Evolutionary conservation across 35 echinoderm and acorn worm species (phyloP).

Genomic region (Heliocidaris tuberculata): DNA sequence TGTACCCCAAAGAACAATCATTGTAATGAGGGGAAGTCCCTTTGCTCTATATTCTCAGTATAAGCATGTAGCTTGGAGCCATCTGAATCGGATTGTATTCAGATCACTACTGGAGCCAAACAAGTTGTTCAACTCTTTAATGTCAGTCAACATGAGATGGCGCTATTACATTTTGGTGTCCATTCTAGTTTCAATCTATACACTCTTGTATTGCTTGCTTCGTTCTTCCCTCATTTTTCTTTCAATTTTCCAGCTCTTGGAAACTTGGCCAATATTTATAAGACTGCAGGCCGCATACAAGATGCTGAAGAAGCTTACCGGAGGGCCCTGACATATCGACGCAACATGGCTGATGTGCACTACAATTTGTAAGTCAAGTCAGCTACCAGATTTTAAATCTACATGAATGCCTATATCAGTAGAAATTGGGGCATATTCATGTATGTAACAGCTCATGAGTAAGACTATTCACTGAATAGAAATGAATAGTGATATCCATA

Average conservation of each 20-base stretch:
- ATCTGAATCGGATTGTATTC: too few relatives aligned
- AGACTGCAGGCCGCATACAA: slow-evolving; percentile 66
- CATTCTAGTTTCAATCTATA: not conserved
- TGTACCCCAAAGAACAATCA: too few relatives aligned
- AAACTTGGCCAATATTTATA: slow-evolving; percentile 94
- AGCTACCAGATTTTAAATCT: not conserved
- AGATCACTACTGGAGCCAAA: too few relatives aligned
- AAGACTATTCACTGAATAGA: too few relatives aligned
- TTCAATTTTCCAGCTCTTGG: slow-evolving; percentile 74
- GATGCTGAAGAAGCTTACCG: slow-evolving; percentile 89
- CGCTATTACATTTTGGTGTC: not conserved
- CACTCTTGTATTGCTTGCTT: not conserved
- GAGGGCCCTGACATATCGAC: slow-evolving; percentile 83
- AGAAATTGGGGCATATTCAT: too few relatives aligned
- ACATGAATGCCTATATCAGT: too few relatives aligned
- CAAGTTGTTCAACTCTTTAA: not conserved
- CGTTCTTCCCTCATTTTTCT: not conserved
- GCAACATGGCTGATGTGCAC: slow-evolving; percentile 99
- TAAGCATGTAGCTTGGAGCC: too few relatives aligned
- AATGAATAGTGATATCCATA: too few relatives aligned
- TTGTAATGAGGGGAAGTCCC: too few relatives aligned
- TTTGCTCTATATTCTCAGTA: too few relatives aligned
- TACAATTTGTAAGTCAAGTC: slow-evolving; percentile 89
- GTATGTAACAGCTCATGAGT: too few relatives aligned
- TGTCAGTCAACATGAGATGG: not conserved